Evolutionary conservation across 2,797 vertebrate species (phyloP), one percentile per base, ranked within the genome.

Genomic region (Pogoniulus pusillus): DNA sequence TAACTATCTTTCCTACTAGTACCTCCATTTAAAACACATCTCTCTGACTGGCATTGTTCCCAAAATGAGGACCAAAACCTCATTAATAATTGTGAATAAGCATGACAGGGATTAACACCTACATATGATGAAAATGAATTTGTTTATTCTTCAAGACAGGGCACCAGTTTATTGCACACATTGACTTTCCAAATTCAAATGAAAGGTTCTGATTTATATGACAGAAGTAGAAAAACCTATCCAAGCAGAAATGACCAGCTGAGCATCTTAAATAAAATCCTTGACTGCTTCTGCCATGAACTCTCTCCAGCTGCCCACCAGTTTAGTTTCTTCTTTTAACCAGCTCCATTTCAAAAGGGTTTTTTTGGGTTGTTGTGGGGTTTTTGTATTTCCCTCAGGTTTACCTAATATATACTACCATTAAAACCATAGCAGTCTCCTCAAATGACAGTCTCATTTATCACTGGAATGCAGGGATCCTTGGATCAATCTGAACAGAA

Each of bases 311-410:
- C 2, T 72, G 9, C 10, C 62, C 8, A 69, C 26, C 30, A 64
- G 30, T 66, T 70, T 54, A 30, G 15, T 39, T 82, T 54, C 39
- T 80, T 70, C 6, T 58, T 92, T 80, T 39, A 90, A 53, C n/a
- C 41, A 34, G 30, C 55, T 37, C 35, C 22, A 17, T 64, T 62
- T 63, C 27, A 30, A 70, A 45, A 83, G 16, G 2, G 80, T 16
- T 0, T 0, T 6, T 64, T 47, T 47, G 8, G 27, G 12, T 4
- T 62, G n/a, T 39, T 14, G 23, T n/a, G 19, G 5, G 15, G 23
- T 37, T 35, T 16, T 39, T 3, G 4, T 1, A 3, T 64, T 78
- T 60, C 16, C 29, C 24, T 7, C 55, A 72, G 57, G 29, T 32
- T 49, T 89, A 53, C 15, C 27, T 60, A 43, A 64, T 39, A 55